These are phyloP conservation scores for Saiga tatarica DNA, from an alignment of 2,113 vertebrate species.

Conservation along the genomic window DNA sequence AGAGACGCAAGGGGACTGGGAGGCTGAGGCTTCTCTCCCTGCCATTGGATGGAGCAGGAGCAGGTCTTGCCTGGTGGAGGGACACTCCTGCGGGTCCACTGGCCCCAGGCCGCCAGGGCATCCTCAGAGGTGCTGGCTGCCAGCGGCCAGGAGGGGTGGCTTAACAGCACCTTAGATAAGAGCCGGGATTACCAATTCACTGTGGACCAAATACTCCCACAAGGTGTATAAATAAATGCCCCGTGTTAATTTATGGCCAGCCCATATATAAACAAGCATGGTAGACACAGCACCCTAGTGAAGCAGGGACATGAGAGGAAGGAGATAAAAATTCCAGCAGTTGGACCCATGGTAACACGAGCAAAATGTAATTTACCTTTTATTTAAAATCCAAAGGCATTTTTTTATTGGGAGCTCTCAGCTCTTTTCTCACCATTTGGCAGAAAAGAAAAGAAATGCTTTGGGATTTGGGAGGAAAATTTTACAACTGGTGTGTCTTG, in stretches of 20 bases:
- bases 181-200: conserved; percentile 33
- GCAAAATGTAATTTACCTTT: conserved; percentile 70
- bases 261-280: neutral
- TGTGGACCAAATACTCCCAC: neutral
- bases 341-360: conserved; percentile 67
- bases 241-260: conserved; percentile 48
- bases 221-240: conserved; percentile 28
- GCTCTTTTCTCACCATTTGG: conserved; percentile 78
- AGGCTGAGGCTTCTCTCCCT: conserved; percentile 42
- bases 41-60: conserved; percentile 53
- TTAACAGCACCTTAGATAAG: neutral
- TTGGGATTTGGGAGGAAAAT: conserved; percentile 82
- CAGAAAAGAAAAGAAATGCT: conserved; percentile 80
- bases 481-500: conserved; percentile 77
- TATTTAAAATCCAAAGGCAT: conserved; percentile 77
- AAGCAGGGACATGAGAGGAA: neutral
- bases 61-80: conserved; percentile 8
- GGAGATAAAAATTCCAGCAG: conserved; percentile 23
- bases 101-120: conserved; percentile 45
- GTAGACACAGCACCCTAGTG: neutral
- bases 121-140: conserved; percentile 49
- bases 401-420: conserved; percentile 74
- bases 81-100: conserved; percentile 52
- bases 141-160: conserved; percentile 31
- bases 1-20: neutral